Evolutionary conservation across 2,797 vertebrate genomes (phyloP), one percentile per base, ranked within the genome.

Genomic region (Crypturellus tataupa): DNA sequence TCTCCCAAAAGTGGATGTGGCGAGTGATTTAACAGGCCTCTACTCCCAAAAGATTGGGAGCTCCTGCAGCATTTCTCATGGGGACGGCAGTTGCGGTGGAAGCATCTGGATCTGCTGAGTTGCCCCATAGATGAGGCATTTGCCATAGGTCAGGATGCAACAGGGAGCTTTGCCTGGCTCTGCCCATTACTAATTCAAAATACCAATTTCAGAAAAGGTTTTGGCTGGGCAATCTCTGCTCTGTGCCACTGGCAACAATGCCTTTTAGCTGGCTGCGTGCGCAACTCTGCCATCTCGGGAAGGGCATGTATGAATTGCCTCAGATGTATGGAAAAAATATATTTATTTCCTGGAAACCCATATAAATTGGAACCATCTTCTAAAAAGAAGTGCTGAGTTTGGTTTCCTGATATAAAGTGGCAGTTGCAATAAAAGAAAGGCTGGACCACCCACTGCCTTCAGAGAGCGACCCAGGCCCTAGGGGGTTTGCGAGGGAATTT

Each of bases 361-460:
- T 64, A 51, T 71, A 91, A 94, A 93, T 94, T 84, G 86, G 90
- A 95, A 93, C 75, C 82, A 69, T 85, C 58, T 91, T 76, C 68
- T 33, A 42, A 9, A 12, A 44, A 85, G 83, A 80, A 82, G n/a
- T 1, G 4, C 79, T 0, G 82, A 89, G 70, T 90, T 95, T n/a
- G 56, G 85, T 93, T 96, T 95, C 80, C 71, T 1, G 0, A 69
- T 75, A 58, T 71, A 59, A 94, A 93, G 84, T 39, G 10, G 82
- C 85, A 84, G 91, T 82, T 85, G 72, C 92, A 77, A 70, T 46
- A 62, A 70, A 93, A 89, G 78, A 27, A 59, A 65, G 27, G 39
- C 75, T 53, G 67, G 95, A 94, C 94, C 95, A 96, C 95, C 94
- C 95, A 94, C 91, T 1, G 13, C 72, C 90, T 51, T 33, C 70